A percentile compares a stretch with the other conserved stretches of the same genome.
Conservation (phyloP, 1,140 invertebrate genomes). For the Formica exsecta region DNA sequence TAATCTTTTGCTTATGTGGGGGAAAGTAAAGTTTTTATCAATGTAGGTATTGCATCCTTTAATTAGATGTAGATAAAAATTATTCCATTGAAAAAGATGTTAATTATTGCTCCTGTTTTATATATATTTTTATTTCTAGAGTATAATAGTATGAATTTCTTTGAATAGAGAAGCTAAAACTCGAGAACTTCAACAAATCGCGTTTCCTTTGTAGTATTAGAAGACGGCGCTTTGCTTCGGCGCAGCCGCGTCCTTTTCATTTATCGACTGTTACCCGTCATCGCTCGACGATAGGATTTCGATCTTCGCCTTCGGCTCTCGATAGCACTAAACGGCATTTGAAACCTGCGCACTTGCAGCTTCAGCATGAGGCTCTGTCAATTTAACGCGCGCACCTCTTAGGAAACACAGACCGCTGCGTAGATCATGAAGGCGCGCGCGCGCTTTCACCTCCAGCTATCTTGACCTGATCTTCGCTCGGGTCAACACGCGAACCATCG, state of each 20-base stretch:
- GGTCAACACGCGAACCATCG: constrained; percentile 24
- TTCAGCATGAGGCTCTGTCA: constrained; percentile 8
- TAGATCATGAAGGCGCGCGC: constrained; percentile 45
- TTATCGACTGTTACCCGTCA: constrained; percentile 49
- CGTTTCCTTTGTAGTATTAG: neutral
- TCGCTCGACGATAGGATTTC: constrained; percentile 28
- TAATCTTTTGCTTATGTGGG: neutral
- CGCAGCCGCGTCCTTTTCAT: constrained; percentile 26
- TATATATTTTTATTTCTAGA: neutral
- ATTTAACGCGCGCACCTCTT: constrained; percentile 13
- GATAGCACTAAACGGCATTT: neutral
- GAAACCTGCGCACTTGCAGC: constrained; percentile 53
- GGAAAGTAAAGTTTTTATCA: neutral
- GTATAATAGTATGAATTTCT: neutral
- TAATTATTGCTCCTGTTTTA: neutral
- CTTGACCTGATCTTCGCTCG: constrained; percentile 17
- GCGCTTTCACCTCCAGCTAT: constrained; percentile 20
- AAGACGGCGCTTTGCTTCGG: neutral
- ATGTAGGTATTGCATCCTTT: too few relatives aligned
- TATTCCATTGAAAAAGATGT: neutral
- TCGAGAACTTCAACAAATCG: neutral
- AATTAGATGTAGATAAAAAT: neutral
- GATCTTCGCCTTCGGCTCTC: constrained; percentile 34
- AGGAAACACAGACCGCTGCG: constrained; percentile 42
- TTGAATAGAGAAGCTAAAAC: neutral